Evolutionary conservation across 2,888 invertebrate genomes (phyloP).

Genomic region (Mesodorylaimus sp.): DNA sequence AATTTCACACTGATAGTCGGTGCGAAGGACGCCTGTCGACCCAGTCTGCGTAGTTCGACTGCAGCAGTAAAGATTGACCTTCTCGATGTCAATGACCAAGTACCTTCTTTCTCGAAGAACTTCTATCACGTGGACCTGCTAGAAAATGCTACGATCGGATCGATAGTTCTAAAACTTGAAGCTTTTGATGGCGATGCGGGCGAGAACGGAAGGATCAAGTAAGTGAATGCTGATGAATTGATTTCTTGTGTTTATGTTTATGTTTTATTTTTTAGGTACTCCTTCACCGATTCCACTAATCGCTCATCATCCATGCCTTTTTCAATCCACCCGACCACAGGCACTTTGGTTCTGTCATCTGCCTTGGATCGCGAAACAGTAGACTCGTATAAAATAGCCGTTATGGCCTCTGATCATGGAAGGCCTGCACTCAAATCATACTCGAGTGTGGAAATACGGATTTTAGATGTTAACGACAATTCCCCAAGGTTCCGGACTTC

Average conservation of each 20-base stretch:
- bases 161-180: conserved; percentile 63
- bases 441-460: conserved; percentile 49
- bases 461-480: conserved; percentile 77
- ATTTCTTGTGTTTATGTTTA: no score
- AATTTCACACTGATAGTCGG: background rate
- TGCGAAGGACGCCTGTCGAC: background rate
- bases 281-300: no score
- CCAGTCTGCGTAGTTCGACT: background rate
- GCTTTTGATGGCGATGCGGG: conserved; percentile 65
- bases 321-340: no score
- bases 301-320: no score
- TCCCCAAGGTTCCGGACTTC: background rate
- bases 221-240: no score
- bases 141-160: conserved; percentile 40
- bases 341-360: no score
- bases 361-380: no score
- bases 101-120: background rate
- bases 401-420: background rate
- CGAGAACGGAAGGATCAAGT: conserved; percentile 46
- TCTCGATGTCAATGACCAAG: background rate
- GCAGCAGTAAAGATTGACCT: background rate
- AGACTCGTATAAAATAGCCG: no score
- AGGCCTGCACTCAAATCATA: background rate
- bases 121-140: background rate
- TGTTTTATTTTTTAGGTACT: no score